Conservation (phyloP, 2,888 invertebrate species). For the Agrotis ipsilon region DNA sequence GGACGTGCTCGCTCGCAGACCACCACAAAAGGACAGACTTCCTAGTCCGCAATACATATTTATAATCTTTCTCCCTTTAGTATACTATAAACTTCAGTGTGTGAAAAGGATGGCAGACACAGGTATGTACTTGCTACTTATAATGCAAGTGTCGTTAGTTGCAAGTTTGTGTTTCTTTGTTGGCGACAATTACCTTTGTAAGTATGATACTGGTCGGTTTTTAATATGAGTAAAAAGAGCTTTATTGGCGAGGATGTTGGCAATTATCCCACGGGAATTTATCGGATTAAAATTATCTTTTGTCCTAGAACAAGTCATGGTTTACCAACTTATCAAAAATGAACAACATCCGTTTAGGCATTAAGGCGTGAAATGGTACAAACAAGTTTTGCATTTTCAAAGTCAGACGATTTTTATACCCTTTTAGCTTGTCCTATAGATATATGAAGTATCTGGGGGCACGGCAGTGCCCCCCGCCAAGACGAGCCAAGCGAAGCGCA, state of each 20-base stretch:
- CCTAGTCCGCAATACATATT: constrained; percentile 61
- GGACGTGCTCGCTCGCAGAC: constrained; percentile 60
- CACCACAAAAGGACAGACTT: constrained; percentile 76
- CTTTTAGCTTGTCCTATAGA: too few species aligned
- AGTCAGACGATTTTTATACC: too few species aligned
- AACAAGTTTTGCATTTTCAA: too few species aligned
- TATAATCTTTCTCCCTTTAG: constrained; percentile 40
- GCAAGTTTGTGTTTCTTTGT: constrained; percentile 60
- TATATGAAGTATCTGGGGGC: too few species aligned
- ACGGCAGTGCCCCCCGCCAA: too few species aligned
- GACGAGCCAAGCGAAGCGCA: too few species aligned
- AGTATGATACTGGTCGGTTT: neutral
- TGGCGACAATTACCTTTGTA: constrained; percentile 31
- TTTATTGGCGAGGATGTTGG: neutral
- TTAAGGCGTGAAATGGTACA: neutral
- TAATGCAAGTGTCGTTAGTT: constrained; percentile 61
- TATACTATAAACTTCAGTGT: constrained; percentile 1
- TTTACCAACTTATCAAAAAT: neutral
- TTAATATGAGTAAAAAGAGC: neutral
- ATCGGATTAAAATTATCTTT: neutral
- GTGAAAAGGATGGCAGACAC: constrained; percentile 28
- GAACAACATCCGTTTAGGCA: neutral
- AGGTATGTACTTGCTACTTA: constrained; percentile 49
- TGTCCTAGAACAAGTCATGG: neutral
- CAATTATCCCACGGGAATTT: neutral